A percentile compares a stretch with the other conserved stretches of the same genome.
These are phyloP conservation scores for Melangyna quadrimaculata DNA, from an alignment of 2,888 invertebrate genomes.

Conservation along the genomic window DNA sequence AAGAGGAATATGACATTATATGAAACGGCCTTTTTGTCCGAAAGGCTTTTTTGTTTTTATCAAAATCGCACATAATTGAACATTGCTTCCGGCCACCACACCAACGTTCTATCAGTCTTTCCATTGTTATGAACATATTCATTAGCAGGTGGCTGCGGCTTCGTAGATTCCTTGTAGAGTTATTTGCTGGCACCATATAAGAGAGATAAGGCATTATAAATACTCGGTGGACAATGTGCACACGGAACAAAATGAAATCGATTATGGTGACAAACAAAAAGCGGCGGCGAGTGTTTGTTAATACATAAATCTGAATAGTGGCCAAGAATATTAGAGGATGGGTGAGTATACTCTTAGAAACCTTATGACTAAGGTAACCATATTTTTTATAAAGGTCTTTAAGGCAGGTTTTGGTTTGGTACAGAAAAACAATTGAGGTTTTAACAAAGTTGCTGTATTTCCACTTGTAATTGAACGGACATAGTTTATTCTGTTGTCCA, in stretches of 20 bases:
- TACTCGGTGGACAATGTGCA: slow-evolving; percentile 32
- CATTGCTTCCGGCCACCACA: slow-evolving; percentile 19
- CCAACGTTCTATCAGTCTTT: slow-evolving; percentile 8
- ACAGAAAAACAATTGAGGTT: no score
- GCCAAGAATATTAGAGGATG: neutral
- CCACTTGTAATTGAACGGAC: no score
- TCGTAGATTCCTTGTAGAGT: neutral
- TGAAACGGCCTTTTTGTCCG: neutral
- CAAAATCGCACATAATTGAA: slow-evolving; percentile 62
- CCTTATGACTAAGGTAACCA: neutral
- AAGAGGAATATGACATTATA: slow-evolving; percentile 16
- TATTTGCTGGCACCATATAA: slow-evolving; percentile 39
- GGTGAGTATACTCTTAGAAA: neutral
- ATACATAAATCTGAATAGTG: slow-evolving; percentile 2
- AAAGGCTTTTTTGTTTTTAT: slow-evolving; percentile 30
- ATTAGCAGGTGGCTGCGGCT: neutral
- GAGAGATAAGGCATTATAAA: slow-evolving; percentile 30
- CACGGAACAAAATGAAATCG: slow-evolving; percentile 50
- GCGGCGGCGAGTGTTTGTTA: slow-evolving; percentile 23
- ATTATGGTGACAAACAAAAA: slow-evolving; percentile 36
- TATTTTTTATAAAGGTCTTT: no score
- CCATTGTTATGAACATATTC: slow-evolving; percentile 45
- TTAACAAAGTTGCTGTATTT: no score
- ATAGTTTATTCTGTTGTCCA: no score
- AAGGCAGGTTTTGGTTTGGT: no score